Base-by-base conservation (phyloP, 2,888 invertebrate species). In the Eledone cirrhosa region DNA sequence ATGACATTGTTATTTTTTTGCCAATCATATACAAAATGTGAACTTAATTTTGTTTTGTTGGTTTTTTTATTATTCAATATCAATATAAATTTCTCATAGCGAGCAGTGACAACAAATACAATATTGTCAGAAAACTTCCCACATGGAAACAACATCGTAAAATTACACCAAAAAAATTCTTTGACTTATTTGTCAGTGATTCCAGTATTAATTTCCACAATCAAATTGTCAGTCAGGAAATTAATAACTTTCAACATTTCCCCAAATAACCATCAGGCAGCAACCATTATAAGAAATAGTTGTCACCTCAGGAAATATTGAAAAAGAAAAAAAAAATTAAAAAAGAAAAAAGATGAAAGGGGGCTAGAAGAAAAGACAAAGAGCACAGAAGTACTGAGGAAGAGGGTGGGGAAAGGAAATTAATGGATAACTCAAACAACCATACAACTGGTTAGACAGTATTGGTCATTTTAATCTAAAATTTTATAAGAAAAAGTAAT, bases 1-100 rank as follows among this genome's bases (percentile, higher is more conserved):
- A 69, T 69, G 72, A 72, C n/a, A 41, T 41, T 41, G 41, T 41
- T 41, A 41, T 41, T 41, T 72, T 72, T 72, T 72, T 72, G 72
- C 72, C 72, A 72, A 72, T 72, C 72, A 72, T 72, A 72, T 72
- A 72, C 72, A 72, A 72, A 72, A 72, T 72, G 72, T 72, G 72
- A 72, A 72, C 72, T 72, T 72, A 72, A 72, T 72, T 41, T 72
- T 69, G 41, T 41, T 41, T 41, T 41, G 41, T 69, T 72, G 33
- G 27, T 27, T 72, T 27, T 67, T 72, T 72, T 72, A 72, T 72
- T 72, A 72, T 72, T 72, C 72, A 72, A 72, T 69, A 69, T 72
- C 72, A 72, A 72, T 72, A 72, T 72, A 72, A 72, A 72, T 72
- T 72, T 72, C 72, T 72, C 72, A 72, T 72, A 72, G 72, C 72